Base-by-base conservation (phyloP, 2,888 invertebrate genomes). In the Dinocampus coccinellae region DNA sequence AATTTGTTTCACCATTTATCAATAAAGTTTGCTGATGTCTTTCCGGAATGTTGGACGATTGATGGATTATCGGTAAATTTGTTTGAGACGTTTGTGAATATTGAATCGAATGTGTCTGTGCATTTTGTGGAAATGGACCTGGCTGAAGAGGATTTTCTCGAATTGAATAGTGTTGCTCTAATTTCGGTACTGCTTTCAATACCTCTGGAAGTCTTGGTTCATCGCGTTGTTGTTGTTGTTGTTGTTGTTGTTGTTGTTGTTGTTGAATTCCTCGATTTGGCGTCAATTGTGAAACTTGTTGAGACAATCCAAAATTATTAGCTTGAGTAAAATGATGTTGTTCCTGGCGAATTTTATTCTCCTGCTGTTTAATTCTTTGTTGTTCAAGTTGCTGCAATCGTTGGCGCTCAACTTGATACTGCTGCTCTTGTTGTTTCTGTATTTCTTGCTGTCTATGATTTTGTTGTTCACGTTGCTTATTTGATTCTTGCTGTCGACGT, bases 101-200 rank as follows among this genome's bases (percentile, higher is more conserved):
- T 53, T 79, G 74, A 6, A 78, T 34, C 10, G 78, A 47, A 11
- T 80, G 75, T 11, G 77, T 70, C 62, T 81, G 76, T 3, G 83
- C 77, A 76, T 81, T 85, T 1, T 84, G 84, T 9, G 88, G 87
- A 70, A 85, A 87, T 0, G 85, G 86, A 16, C 87, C 87, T 0
- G 87, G 87, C 65, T 86, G 85, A 39, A 82, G 81, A 6, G 87
- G 87, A 76, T 87, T 88, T 69, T 87, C 87, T 62, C 86, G 76
- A 39, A 87, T 85, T 0, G 87, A 82, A 34, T 85, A 86, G 79
- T 95, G 95, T 78, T 95, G 94, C 86, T 95, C 95, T 77, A 91
- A 92, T 88, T 93, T 94, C 6, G 95, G 92, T 71, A 95, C 91
- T 20, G 95, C 92, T 69, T 93, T 92, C 22, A 94, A 90, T 52